These are phyloP conservation scores for Pelecanus crispus DNA, from an alignment of 2,113 vertebrate species.

Conservation along the genomic window DNA sequence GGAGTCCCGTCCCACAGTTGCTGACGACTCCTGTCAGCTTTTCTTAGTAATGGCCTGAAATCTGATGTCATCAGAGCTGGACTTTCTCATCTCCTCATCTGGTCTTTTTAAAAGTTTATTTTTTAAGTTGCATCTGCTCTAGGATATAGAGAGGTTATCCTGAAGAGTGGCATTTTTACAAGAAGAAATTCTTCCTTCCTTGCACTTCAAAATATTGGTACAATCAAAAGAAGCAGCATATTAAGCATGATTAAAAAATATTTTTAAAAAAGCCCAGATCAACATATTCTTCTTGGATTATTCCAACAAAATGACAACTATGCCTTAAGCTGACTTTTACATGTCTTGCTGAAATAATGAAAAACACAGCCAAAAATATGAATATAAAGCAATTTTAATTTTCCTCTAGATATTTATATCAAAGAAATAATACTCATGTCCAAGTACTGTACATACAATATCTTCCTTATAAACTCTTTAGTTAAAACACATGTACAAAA, in stretches of 20 bases:
- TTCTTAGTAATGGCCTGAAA: background rate
- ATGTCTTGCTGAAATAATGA: background rate
- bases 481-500: slow-evolving; percentile 71
- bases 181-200: background rate
- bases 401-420: slow-evolving; percentile 63
- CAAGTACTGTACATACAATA: slow-evolving; percentile 67
- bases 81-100: background rate
- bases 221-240: background rate
- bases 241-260: background rate
- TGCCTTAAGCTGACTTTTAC: background rate
- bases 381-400: slow-evolving; percentile 72
- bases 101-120: background rate
- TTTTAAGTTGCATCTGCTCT: background rate
- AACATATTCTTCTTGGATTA: background rate
- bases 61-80: background rate
- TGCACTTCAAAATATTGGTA: background rate
- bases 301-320: background rate
- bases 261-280: background rate
- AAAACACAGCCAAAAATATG: slow-evolving; percentile 42
- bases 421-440: slow-evolving; percentile 67
- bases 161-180: background rate
- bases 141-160: background rate
- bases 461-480: slow-evolving; percentile 67
- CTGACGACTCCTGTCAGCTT: background rate
- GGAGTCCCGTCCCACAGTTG: background rate